Evolutionary conservation across 2,888 invertebrate genomes (phyloP).

Genomic region (Sympetrum striolatum): DNA sequence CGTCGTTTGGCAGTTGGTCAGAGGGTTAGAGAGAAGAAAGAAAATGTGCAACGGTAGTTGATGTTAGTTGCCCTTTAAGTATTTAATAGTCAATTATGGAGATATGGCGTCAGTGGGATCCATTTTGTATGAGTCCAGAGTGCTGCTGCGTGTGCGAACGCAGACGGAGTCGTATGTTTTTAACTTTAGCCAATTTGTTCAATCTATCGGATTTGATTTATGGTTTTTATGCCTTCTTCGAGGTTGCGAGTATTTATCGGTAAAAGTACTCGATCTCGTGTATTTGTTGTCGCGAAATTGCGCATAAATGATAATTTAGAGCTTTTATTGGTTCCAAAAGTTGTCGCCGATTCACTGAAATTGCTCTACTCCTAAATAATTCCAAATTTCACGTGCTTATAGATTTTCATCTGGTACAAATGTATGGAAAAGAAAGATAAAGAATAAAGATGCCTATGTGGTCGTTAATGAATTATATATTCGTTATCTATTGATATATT

Average conservation of each 20-base stretch:
- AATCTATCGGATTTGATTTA: background rate
- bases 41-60: background rate
- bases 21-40: background rate
- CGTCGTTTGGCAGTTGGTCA: background rate
- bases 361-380: too few relatives aligned
- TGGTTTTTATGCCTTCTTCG: background rate
- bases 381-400: too few relatives aligned
- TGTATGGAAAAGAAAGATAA: too few relatives aligned
- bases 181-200: background rate
- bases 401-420: too few relatives aligned
- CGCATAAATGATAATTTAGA: too few relatives aligned
- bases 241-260: background rate
- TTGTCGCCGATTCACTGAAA: too few relatives aligned
- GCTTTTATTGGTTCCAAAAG: too few relatives aligned
- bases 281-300: too few relatives aligned
- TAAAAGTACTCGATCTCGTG: too few relatives aligned
- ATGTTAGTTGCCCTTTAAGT: slow-evolving; percentile 35
- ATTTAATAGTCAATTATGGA: slow-evolving; percentile 24
- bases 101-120: background rate
- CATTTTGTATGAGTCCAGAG: slow-evolving; percentile 35
- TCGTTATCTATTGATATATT: too few relatives aligned
- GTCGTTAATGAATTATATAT: too few relatives aligned
- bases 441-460: too few relatives aligned
- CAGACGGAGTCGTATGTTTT: slow-evolving; percentile 6
- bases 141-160: background rate